Base-by-base conservation (phyloP, 2,797 vertebrate genomes). In the Poeciliopsis turneri region DNA sequence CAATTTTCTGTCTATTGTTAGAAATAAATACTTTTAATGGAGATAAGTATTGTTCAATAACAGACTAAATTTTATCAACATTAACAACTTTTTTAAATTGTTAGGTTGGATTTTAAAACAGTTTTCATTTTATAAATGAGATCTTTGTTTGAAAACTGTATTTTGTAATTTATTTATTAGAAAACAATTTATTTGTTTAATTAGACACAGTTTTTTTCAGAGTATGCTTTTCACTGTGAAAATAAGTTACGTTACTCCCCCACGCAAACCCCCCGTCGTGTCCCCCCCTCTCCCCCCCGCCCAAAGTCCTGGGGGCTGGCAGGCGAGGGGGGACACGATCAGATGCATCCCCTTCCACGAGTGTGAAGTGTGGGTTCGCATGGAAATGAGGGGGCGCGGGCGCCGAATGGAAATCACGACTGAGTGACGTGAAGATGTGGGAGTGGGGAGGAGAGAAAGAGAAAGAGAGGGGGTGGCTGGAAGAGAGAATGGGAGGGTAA, bases 371-470 rank as follows among this genome's bases (percentile, higher is more conserved):
- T 92, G 95, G 93, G 92, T 93, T 93, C 90, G 96, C 96, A 95
- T 97, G 90, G 91, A 93, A 94, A 95, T 94, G 81, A 85, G 90
- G 90, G 88, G 94, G 94, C 93, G 90, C 33, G 61, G 61, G 61
- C 18, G 88, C 86, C 95, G 92, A 90, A 94, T 96, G 95, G 92
- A 93, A 96, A 95, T 96, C 96, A 95, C 95, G 90, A 95, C 95
- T 85, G 87, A 89, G 92, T 92, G 95, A 89, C 94, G 92, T 92
- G 89, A 15, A 25, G 85, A 88, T 46, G 68, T 87, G 82, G 77
- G 90, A 79, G 93, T 45, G 84, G 86, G 90, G 89, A 89, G 94
- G 84, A 78, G 76, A 89, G 79, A 92, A 69, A 88, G 86, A 76
- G 61, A 82, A 12, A 16, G 39, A 68, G 39, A 43, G 66, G 66